phyloP scores from a whole-genome alignment of 1,140 invertebrate genomes.

The Bactericera cockerelli region DNA sequence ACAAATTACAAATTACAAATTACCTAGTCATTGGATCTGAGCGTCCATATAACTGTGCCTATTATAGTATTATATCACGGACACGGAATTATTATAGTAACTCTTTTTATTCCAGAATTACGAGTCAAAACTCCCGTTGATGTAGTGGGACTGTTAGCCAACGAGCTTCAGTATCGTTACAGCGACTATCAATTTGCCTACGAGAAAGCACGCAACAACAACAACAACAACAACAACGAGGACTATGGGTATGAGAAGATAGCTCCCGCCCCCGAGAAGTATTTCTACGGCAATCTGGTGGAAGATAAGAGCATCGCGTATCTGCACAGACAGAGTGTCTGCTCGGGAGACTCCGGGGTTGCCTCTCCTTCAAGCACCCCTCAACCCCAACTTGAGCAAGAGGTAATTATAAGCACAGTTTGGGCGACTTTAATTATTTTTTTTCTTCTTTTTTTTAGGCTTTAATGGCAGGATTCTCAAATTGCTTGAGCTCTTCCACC shows the following conservation, averaged over 20 bases:
- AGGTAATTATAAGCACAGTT: too few relatives aligned
- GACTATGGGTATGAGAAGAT: background rate
- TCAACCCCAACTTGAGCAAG: background rate
- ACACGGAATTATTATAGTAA: too few relatives aligned
- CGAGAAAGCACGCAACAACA: background rate
- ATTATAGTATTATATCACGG: too few relatives aligned
- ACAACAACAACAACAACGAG: too few relatives aligned
- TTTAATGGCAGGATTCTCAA: too few relatives aligned
- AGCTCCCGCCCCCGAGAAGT: background rate
- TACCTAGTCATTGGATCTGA: too few relatives aligned
- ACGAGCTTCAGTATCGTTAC: background rate
- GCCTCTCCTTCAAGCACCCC: background rate
- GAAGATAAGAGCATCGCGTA: background rate
- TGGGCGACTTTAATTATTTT: too few relatives aligned
- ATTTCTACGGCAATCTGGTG: background rate
- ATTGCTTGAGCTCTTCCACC: too few relatives aligned
- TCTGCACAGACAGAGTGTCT: background rate
- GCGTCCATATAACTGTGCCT: too few relatives aligned
- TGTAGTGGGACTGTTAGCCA: background rate
- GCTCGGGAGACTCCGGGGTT: background rate
- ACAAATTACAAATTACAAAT: too few relatives aligned
- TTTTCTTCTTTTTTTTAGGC: too few relatives aligned
- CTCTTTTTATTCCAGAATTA: background rate
- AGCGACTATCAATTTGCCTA: background rate
- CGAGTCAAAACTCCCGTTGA: background rate